These are phyloP conservation scores for Busseola fusca DNA, from an alignment of 2,888 invertebrate species.

Conservation along the genomic window DNA sequence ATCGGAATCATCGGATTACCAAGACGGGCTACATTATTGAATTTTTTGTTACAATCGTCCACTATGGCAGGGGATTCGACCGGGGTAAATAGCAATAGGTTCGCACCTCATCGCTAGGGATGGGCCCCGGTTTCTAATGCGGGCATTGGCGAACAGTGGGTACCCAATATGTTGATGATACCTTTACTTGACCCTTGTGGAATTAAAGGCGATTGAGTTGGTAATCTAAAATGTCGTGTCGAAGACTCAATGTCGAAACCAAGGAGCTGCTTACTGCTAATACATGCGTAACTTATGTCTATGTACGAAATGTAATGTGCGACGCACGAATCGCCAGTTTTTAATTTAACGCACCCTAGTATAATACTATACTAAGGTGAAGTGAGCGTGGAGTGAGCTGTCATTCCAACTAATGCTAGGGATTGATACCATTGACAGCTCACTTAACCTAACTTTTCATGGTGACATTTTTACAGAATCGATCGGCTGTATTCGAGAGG, in stretches of 20 bases:
- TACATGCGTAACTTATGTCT: background rate
- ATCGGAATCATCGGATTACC: constrained; percentile 27
- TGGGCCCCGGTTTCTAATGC: constrained; percentile 31
- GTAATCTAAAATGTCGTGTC: constrained; percentile 39
- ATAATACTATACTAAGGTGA: too few relatives aligned
- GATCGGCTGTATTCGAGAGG: background rate
- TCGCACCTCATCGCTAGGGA: constrained; percentile 51
- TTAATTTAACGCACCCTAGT: too few relatives aligned
- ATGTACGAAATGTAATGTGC: background rate
- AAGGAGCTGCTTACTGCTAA: constrained; percentile 11
- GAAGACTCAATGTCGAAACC: constrained; percentile 2
- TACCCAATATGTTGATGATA: constrained; percentile 46
- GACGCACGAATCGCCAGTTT: background rate
- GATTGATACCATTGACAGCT: too few relatives aligned
- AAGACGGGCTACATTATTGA: constrained; percentile 22
- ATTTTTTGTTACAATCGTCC: constrained; percentile 43
- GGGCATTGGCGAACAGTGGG: constrained; percentile 31
- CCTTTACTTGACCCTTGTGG: constrained; percentile 43
- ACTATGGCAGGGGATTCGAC: constrained; percentile 40
- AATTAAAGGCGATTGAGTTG: constrained; percentile 37
- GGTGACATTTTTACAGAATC: too few relatives aligned
- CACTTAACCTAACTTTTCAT: too few relatives aligned
- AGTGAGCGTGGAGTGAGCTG: too few relatives aligned
- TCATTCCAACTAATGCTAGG: too few relatives aligned
- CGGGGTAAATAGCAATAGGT: constrained; percentile 48